Evolutionary conservation across 2,888 invertebrate species (phyloP).

Genomic region (Phasia obesa): DNA sequence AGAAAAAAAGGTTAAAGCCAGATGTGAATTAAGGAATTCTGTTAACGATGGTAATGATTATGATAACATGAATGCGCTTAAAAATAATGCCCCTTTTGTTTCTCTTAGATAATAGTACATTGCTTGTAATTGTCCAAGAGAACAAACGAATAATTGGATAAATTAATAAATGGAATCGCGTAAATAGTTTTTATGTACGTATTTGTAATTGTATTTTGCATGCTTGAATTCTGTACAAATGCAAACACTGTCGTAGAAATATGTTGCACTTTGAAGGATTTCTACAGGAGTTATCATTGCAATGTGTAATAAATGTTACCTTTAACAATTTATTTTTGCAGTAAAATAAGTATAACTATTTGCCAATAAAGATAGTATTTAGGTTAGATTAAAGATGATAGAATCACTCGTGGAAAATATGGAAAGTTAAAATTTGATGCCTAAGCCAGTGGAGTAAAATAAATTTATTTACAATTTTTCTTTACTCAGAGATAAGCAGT

Average conservation of each 20-base stretch:
- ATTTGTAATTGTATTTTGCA: slow-evolving; percentile 69
- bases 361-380: slow-evolving; percentile 49
- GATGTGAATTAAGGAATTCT: too few relatives aligned
- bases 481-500: too few relatives aligned
- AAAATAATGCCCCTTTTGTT: slow-evolving; percentile 16
- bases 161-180: slow-evolving; percentile 56
- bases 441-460: too few relatives aligned
- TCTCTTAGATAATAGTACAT: slow-evolving; percentile 15
- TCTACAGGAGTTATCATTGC: slow-evolving; percentile 38
- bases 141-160: slow-evolving; percentile 34
- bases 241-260: slow-evolving; percentile 61
- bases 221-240: slow-evolving; percentile 65
- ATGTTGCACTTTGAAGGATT: slow-evolving; percentile 66
- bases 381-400: too few relatives aligned
- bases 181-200: slow-evolving; percentile 69
- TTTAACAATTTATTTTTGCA: too few relatives aligned
- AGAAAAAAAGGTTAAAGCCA: slow-evolving; percentile 48
- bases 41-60: slow-evolving; percentile 27
- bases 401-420: too few relatives aligned
- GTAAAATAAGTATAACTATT: slow-evolving; percentile 40
- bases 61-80: slow-evolving; percentile 7
- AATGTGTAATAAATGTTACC: slow-evolving; percentile 29
- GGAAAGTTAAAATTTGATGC: too few relatives aligned
- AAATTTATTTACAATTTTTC: too few relatives aligned
- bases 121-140: background rate